Conservation (phyloP, 2,888 invertebrate species). For the Poecilus cupreus region DNA sequence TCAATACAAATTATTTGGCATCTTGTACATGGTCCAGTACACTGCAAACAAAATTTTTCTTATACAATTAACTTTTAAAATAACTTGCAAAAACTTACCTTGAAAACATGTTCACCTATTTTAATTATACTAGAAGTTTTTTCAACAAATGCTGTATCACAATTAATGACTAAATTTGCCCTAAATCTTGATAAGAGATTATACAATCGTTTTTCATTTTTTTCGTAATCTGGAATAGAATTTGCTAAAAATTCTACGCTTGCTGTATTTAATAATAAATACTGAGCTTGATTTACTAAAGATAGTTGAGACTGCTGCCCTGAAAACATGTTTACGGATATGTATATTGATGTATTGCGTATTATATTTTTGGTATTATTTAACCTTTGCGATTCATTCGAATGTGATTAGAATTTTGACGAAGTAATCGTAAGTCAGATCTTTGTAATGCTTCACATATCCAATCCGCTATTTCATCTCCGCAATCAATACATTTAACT, state of each 20-base stretch:
- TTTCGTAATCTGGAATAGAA: conserved; percentile 76
- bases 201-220: conserved; percentile 74
- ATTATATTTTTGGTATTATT: background rate
- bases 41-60: conserved; percentile 71
- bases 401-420: conserved; percentile 73
- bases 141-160: conserved; percentile 85
- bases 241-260: conserved; percentile 84
- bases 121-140: conserved; percentile 79
- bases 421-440: conserved; percentile 81
- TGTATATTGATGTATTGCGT: conserved; percentile 35
- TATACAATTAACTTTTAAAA: background rate
- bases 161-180: conserved; percentile 90
- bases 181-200: conserved; percentile 87
- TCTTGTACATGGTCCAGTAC: conserved; percentile 87
- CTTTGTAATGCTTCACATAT: conserved; percentile 82
- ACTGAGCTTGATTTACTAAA: conserved; percentile 90
- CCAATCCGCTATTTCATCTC: conserved; percentile 88
- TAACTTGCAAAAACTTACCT: conserved; percentile 73
- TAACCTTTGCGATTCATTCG: conserved; percentile 60
- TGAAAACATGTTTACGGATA: conserved; percentile 55
- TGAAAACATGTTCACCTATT: conserved; percentile 80
- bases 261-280: conserved; percentile 85
- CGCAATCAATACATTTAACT: conserved; percentile 89
- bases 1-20: conserved; percentile 98
- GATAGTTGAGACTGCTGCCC: conserved; percentile 73